These are phyloP conservation scores for Paratilapia polleni DNA, from an alignment of 2,113 vertebrate species.

Conservation along the genomic window DNA sequence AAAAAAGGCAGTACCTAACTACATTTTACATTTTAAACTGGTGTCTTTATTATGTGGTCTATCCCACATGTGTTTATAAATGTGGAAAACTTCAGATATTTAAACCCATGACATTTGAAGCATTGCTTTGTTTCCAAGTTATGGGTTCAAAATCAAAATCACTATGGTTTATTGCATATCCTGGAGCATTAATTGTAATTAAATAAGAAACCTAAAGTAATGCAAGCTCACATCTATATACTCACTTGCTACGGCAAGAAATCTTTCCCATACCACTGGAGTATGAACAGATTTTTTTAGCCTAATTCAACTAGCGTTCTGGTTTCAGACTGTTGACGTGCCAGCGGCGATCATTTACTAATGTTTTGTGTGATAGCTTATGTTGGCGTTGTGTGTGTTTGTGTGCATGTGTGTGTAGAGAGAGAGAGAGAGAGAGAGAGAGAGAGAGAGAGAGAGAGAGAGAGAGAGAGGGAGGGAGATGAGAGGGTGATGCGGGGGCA, in stretches of 20 bases:
- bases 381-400: conserved; percentile 43
- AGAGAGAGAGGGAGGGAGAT: conserved; percentile 24
- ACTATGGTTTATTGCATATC: not conserved
- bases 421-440: not conserved
- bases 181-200: not conserved
- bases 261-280: not conserved
- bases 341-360: conserved; percentile 67
- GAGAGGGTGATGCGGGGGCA: conserved; percentile 36
- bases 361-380: conserved; percentile 68
- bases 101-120: not conserved
- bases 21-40: not conserved
- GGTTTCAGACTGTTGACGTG: conserved; percentile 54
- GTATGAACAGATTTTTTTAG: conserved; percentile 25
- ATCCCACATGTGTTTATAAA: not conserved
- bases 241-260: not conserved
- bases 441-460: conserved; percentile 5
- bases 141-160: not conserved
- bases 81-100: not conserved
- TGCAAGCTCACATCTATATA: not conserved
- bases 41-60: not conserved
- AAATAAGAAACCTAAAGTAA: not conserved
- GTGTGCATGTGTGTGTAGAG: not conserved
- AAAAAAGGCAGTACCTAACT: not conserved
- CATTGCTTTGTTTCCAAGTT: not conserved
- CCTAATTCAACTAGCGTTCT: conserved; percentile 47